These are phyloP conservation scores for Drepanosiphum platanoidis DNA, from an alignment of 2,888 invertebrate species.

Conservation along the genomic window DNA sequence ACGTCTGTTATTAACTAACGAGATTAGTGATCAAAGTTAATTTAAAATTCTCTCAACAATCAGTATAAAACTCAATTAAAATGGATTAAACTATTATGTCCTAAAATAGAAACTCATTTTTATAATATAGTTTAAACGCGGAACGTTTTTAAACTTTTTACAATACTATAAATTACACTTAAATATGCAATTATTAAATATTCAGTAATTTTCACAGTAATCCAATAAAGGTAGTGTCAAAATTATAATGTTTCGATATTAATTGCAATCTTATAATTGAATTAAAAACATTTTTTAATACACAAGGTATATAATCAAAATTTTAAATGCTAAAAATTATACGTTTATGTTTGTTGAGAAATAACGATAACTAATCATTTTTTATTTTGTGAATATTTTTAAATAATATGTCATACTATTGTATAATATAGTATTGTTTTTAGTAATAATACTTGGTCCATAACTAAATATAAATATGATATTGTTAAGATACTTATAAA, in stretches of 20 bases:
- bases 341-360: no score
- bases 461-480: no score
- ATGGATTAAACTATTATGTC: background rate
- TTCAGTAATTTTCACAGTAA: background rate
- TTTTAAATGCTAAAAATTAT: background rate
- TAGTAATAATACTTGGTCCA: background rate
- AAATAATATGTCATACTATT: no score
- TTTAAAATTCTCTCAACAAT: background rate
- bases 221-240: background rate
- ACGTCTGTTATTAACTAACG: background rate
- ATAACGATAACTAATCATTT: no score
- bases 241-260: background rate
- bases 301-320: background rate
- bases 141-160: background rate
- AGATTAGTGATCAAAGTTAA: background rate
- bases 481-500: no score
- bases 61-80: background rate
- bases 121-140: background rate
- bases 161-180: background rate
- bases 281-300: background rate
- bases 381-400: no score
- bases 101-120: background rate
- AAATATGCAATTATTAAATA: background rate
- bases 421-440: background rate
- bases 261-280: background rate